These are phyloP conservation scores for Catotricha subobsoleta DNA, from an alignment of 2,888 invertebrate genomes.

Conservation along the genomic window DNA sequence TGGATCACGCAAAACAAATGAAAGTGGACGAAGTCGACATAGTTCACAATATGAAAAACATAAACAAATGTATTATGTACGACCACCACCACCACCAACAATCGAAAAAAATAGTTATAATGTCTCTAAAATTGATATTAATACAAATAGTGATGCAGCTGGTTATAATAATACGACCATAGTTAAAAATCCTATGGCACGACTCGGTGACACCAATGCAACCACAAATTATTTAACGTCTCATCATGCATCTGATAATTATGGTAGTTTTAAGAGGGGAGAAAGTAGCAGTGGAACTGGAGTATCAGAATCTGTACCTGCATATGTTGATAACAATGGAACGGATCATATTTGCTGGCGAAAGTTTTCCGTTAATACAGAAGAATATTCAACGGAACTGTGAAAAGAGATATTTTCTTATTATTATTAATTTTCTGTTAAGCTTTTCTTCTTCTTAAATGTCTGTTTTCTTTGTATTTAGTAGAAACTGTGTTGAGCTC, in stretches of 20 bases:
- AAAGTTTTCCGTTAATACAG: constrained; percentile 27
- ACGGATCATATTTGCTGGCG: constrained; percentile 36
- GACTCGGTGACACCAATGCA: not conserved
- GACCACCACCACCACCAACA: not conserved
- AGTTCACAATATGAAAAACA: not conserved
- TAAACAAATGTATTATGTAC: not conserved
- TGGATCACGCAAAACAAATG: not conserved
- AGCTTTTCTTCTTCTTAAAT: no score
- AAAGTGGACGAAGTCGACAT: constrained; percentile 1
- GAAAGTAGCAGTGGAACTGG: not conserved
- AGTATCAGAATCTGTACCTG: no score
- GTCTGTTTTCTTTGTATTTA: no score
- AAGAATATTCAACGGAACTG: constrained; percentile 30
- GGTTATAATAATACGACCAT: constrained; percentile 14
- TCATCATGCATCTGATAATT: constrained; percentile 13
- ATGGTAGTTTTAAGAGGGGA: constrained; percentile 15
- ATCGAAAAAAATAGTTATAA: constrained; percentile 17
- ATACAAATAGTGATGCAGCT: constrained; percentile 25
- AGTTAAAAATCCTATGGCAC: constrained; percentile 3
- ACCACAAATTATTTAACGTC: constrained; percentile 2
- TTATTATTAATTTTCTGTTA: no score
- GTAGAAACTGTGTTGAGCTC: no score
- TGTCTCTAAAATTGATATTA: constrained; percentile 28
- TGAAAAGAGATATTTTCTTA: no score
- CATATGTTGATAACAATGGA: constrained; percentile 10